These are phyloP conservation scores for Melanotaenia maccullochi DNA, from an alignment of 2,797 vertebrate genomes.

Conservation along the genomic window DNA sequence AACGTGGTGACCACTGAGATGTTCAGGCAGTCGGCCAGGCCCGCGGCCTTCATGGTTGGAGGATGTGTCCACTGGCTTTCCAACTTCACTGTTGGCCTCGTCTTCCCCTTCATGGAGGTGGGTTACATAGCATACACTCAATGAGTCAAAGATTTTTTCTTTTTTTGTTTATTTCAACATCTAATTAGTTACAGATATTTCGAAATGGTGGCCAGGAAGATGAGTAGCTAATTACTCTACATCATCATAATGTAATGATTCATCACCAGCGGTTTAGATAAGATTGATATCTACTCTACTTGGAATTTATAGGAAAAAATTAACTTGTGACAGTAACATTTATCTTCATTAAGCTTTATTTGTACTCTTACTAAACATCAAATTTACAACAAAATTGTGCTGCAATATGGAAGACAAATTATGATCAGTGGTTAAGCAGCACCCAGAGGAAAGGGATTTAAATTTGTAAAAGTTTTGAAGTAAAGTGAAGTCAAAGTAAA, in stretches of 20 bases:
- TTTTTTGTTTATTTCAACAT: neutral
- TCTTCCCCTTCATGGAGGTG: constrained; percentile 94
- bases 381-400: too few relatives aligned
- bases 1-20: constrained; percentile 91
- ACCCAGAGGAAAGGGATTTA: too few relatives aligned
- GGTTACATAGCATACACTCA: constrained; percentile 34
- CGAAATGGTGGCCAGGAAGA: rapidly evolving
- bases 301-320: too few relatives aligned
- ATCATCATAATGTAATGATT: neutral
- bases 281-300: neutral
- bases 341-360: too few relatives aligned
- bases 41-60: constrained; percentile 92
- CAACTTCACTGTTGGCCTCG: constrained; percentile 91
- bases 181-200: constrained; percentile 6
- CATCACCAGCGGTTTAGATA: neutral
- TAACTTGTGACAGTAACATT: too few relatives aligned
- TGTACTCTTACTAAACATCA: too few relatives aligned
- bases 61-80: constrained; percentile 94
- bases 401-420: too few relatives aligned
- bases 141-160: neutral
- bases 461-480: too few relatives aligned
- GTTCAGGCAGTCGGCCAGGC: constrained; percentile 93
- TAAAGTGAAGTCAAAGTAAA: too few relatives aligned
- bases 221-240: neutral
- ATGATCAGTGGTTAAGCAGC: too few relatives aligned